Conservation (phyloP, 2,797 vertebrate genomes). For the Vespertilio murinus region DNA sequence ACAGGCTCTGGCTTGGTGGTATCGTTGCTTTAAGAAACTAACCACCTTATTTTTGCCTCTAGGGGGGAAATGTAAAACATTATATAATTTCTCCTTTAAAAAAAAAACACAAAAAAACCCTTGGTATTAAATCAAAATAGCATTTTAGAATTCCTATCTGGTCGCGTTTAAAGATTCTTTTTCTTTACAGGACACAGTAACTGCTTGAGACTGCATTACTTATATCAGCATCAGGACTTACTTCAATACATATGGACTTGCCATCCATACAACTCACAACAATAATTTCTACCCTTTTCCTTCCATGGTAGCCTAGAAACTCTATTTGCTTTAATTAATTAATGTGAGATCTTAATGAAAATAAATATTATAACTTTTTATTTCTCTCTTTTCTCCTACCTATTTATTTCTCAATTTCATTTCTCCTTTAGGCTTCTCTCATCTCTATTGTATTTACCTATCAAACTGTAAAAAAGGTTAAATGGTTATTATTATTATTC, state of each 20-base stretch:
- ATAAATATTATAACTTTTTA: not conserved
- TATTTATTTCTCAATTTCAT: slow-evolving; percentile 18
- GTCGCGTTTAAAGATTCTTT: not conserved
- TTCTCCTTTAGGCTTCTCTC: not conserved
- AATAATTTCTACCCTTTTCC: not conserved
- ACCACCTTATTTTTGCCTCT: not conserved
- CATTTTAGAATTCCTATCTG: not conserved
- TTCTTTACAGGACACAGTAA: not conserved
- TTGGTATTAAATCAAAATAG: slow-evolving; percentile 8
- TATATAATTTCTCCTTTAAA: not conserved
- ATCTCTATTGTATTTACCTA: not conserved
- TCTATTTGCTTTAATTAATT: not conserved
- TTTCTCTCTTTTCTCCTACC: not conserved
- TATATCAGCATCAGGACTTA: not conserved
- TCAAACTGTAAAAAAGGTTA: not conserved
- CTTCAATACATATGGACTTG: not conserved
- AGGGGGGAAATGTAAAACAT: not conserved
- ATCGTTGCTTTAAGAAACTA: slow-evolving; percentile 55
- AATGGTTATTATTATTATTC: not conserved
- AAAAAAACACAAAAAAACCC: no score
- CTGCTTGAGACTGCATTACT: not conserved
- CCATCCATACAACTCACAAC: not conserved
- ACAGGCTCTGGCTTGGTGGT: not conserved
- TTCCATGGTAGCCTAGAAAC: not conserved
- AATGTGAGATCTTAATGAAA: slow-evolving; percentile 34